phyloP scores from a whole-genome alignment of 2,797 vertebrate genomes.

The Ispidina lecontei region DNA sequence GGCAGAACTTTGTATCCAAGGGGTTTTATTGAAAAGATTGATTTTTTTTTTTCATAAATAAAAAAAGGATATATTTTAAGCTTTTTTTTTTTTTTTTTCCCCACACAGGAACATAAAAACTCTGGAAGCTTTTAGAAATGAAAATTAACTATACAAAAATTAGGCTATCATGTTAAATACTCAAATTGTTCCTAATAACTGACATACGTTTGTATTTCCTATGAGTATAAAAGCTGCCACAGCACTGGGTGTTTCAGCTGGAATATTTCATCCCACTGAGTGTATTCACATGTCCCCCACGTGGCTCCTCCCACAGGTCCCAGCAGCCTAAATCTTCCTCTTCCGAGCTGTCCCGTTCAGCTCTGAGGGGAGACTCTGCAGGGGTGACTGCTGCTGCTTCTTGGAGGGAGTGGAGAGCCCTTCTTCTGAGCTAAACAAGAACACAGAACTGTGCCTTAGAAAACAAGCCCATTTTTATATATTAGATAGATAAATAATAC shows the following conservation, averaged over 20 bases:
- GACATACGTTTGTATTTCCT: constrained; percentile 47
- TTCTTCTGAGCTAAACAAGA: constrained; percentile 59
- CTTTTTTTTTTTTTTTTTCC: background rate
- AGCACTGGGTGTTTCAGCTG: background rate
- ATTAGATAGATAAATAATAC: too few relatives aligned
- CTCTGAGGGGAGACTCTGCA: constrained; percentile 2
- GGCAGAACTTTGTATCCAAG: constrained; percentile 11
- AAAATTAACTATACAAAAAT: constrained; percentile 66
- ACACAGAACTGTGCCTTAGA: background rate
- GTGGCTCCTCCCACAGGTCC: background rate
- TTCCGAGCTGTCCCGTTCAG: constrained; percentile 58
- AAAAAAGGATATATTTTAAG: constrained; percentile 68
- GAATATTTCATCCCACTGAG: background rate
- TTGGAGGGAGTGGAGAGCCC: constrained; percentile 19
- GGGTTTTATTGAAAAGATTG: constrained; percentile 68
- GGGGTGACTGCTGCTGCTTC: constrained; percentile 17
- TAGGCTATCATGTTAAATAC: constrained; percentile 59
- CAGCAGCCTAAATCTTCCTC: constrained; percentile 58
- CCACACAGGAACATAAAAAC: constrained; percentile 56
- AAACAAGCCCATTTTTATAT: background rate
- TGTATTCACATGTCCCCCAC: constrained; percentile 24
- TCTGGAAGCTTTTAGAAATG: constrained; percentile 57
- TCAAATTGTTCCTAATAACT: constrained; percentile 45
- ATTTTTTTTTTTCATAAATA: constrained; percentile 58
- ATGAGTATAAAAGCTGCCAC: constrained; percentile 62